Percentiles rank a stretch among this genome's conserved stretches.
Conservation (phyloP, 2,888 invertebrate species). For the Sclerodermus sp. region DNA sequence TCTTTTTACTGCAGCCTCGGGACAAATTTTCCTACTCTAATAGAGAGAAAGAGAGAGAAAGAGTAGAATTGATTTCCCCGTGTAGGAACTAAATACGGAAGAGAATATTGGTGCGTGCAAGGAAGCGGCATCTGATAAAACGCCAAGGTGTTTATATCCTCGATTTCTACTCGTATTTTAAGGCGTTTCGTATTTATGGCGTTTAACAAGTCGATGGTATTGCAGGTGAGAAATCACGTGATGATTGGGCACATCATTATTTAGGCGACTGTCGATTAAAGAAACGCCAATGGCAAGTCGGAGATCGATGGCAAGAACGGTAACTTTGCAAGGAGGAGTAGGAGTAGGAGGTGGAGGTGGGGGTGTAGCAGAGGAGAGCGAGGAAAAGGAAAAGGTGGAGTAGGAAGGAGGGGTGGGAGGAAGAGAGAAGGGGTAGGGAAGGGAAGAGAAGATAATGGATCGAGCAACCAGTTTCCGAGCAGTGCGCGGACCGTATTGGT, state of each 20-base stretch:
- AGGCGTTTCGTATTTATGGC: too few species aligned
- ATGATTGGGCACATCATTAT: constrained; percentile 11
- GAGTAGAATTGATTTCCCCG: too few species aligned
- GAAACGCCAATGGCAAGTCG: constrained; percentile 22
- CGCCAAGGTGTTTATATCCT: too few species aligned
- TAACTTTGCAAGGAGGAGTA: neutral
- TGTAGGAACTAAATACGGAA: too few species aligned
- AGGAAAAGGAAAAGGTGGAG: constrained; percentile 13
- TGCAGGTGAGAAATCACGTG: constrained; percentile 2
- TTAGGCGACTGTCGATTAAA: constrained; percentile 10
- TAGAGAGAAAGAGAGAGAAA: too few species aligned
- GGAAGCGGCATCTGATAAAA: too few species aligned
- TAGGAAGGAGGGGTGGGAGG: neutral
- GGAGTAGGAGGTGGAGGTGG: constrained; percentile 3
- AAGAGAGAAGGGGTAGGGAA: neutral
- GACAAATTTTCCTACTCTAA: too few species aligned
- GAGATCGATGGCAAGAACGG: constrained; percentile 17
- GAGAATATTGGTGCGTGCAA: too few species aligned
- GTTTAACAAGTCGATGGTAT: too few species aligned
- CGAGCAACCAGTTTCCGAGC: constrained; percentile 1
- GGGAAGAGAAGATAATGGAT: neutral
- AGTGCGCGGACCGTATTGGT: constrained; percentile 15
- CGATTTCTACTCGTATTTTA: too few species aligned
- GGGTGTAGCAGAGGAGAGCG: neutral
- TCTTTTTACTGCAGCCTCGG: too few species aligned